Conservation (phyloP, 2,888 invertebrate species). For the Athalia rosae region DNA sequence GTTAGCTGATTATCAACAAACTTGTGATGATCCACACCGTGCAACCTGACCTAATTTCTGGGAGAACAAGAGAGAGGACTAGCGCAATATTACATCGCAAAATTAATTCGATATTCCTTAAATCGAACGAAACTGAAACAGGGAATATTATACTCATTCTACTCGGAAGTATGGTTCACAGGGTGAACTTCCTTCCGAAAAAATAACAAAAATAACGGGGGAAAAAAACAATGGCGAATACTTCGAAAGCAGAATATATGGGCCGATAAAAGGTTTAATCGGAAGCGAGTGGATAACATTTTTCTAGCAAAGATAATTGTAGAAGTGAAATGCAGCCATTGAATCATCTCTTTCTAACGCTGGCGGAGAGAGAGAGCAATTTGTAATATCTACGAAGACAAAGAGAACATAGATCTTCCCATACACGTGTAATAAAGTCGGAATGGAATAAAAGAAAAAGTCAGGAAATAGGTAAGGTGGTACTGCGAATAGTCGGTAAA, state of each 20-base stretch:
- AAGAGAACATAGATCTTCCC: too few relatives aligned
- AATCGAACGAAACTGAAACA: too few relatives aligned
- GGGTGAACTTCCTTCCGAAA: background rate
- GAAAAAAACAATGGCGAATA: background rate
- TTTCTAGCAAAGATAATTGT: background rate
- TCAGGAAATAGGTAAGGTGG: background rate
- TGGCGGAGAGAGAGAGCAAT: too few relatives aligned
- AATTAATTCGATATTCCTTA: too few relatives aligned
- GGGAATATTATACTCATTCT: too few relatives aligned
- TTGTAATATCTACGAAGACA: too few relatives aligned
- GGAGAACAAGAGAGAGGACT: background rate
- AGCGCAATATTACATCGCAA: background rate
- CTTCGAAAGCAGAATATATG: background rate
- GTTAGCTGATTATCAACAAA: slow-evolving; percentile 2
- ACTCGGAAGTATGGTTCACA: too few relatives aligned
- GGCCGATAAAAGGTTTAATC: background rate
- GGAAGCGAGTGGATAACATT: background rate
- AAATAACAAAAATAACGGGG: background rate
- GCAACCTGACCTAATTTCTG: slow-evolving; percentile 22
- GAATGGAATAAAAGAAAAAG: background rate
- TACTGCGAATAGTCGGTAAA: background rate
- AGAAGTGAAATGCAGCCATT: too few relatives aligned
- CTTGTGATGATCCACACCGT: background rate
- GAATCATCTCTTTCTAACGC: too few relatives aligned
- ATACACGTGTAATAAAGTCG: too few relatives aligned